Evolutionary conservation across 2,113 vertebrate species (phyloP).

Genomic region (Mirounga angustirostris): DNA sequence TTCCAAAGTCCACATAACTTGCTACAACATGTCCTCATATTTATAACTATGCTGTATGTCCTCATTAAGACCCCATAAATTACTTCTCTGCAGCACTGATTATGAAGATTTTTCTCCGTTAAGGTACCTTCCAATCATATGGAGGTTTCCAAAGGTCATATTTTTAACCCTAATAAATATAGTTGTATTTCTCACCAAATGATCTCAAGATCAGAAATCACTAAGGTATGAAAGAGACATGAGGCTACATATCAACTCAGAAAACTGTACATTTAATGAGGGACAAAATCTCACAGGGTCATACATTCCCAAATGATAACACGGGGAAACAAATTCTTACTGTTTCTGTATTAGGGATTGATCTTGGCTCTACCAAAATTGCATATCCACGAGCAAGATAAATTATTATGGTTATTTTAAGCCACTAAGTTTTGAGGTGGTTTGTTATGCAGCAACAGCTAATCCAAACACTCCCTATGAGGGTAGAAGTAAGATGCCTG

Average conservation of each 20-base stretch:
- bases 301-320: conserved; percentile 31
- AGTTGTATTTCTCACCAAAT: conserved; percentile 39
- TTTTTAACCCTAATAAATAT: conserved; percentile 62
- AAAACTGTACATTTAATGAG: background rate
- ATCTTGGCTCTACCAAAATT: background rate
- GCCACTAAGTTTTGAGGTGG: background rate
- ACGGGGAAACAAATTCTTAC: background rate
- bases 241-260: background rate
- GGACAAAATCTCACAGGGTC: conserved; percentile 17
- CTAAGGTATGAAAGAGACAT: background rate
- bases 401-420: background rate
- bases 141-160: conserved; percentile 52
- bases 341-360: conserved; percentile 38
- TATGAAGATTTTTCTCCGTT: conserved; percentile 56
- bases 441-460: background rate
- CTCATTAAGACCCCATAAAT: conserved; percentile 76
- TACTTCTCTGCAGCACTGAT: conserved; percentile 65
- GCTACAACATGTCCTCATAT: conserved; percentile 73
- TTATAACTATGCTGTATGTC: conserved; percentile 73
- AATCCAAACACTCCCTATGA: background rate
- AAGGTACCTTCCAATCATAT: background rate
- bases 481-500: background rate
- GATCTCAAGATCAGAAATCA: conserved; percentile 58
- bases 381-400: background rate
- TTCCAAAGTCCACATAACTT: conserved; percentile 69